Evolutionary conservation across 1,140 invertebrate genomes (phyloP), one percentile per base, ranked within the genome.

Genomic region (Drosophila burlai): DNA sequence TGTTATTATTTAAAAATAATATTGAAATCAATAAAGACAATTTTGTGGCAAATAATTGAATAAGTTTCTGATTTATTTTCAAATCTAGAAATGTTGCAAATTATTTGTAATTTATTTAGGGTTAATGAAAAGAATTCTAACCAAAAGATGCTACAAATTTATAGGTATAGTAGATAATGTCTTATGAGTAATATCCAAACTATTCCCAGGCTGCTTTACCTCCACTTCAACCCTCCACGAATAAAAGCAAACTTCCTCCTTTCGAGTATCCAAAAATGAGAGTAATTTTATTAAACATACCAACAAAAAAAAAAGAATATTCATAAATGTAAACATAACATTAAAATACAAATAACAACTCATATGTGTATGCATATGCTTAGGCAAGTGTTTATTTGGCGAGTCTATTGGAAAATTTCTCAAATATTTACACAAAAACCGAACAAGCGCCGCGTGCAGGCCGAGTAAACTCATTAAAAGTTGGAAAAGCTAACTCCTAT

Each of bases 391-490:
- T 68, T 69, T 42, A 68, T 77, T 77, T 77, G 64, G 74, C 58
- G 74, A 76, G 74, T 76, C 65, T 46, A 78, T 79, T 74, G 68
- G 54, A 64, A 63, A 79, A 72, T 79, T 79, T 80, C 76, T 66
- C 54, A 76, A 72, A 77, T 86, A 86, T 86, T 69, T 89, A 83
- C 80, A 86, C 40, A 76, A 77, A 49, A 61, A 58, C 45, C 47
- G 46, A 77, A 52, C 61, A 38, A 65, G 58, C 64, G 38, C 46
- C 54, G 38, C 47, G 34, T 45, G 38, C 47, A 42, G 31, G 38
- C 55, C 36, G 36, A 38, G 36, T 38, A 66, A 84, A 76, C 72
- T 83, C 61, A 75, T 68, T 62, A 83, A 84, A 71, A 76, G 47
- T 66, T 77, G 31, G 18, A 29, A 60, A 59, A 61, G 64, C 38